A percentile compares a stretch with the other conserved stretches of the same genome.
Evolutionary conservation across 1,140 invertebrate species (phyloP).

Genomic region (Drosophila erecta): DNA sequence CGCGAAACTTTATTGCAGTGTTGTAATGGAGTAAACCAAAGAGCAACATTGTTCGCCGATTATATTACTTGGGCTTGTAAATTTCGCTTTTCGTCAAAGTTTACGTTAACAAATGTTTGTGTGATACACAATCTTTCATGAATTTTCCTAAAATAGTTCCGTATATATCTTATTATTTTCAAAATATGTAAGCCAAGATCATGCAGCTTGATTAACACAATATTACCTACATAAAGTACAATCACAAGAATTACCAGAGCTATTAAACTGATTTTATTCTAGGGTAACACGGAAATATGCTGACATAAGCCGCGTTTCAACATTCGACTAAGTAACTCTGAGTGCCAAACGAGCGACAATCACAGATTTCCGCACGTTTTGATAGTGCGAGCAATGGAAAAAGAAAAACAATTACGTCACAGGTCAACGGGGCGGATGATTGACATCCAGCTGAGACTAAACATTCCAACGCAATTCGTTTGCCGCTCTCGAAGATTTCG

Average conservation of each 20-base stretch:
- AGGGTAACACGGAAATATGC: background rate
- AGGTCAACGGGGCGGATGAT: slow-evolving; percentile 36
- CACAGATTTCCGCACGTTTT: slow-evolving; percentile 12
- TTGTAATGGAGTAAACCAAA: background rate
- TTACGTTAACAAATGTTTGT: no score
- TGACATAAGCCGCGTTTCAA: slow-evolving; percentile 4
- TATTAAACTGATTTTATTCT: no score
- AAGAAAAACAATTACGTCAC: slow-evolving; percentile 47
- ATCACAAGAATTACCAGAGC: no score
- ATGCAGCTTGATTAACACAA: no score
- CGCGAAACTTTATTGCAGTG: background rate
- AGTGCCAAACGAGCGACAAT: slow-evolving; percentile 4
- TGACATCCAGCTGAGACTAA: slow-evolving; percentile 31
- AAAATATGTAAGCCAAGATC: no score
- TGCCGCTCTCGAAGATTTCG: slow-evolving; percentile 6
- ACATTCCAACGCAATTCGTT: slow-evolving; percentile 23
- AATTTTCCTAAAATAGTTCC: no score
- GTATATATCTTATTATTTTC: no score
- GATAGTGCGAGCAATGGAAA: slow-evolving; percentile 22
- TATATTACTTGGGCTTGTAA: no score
- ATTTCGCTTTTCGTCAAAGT: no score
- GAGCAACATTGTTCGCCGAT: no score
- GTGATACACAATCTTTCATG: no score
- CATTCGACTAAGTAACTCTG: slow-evolving; percentile 11
- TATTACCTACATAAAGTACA: no score